These are phyloP conservation scores for Drosophila obscura DNA, from an alignment of 1,140 invertebrate species.

Conservation along the genomic window DNA sequence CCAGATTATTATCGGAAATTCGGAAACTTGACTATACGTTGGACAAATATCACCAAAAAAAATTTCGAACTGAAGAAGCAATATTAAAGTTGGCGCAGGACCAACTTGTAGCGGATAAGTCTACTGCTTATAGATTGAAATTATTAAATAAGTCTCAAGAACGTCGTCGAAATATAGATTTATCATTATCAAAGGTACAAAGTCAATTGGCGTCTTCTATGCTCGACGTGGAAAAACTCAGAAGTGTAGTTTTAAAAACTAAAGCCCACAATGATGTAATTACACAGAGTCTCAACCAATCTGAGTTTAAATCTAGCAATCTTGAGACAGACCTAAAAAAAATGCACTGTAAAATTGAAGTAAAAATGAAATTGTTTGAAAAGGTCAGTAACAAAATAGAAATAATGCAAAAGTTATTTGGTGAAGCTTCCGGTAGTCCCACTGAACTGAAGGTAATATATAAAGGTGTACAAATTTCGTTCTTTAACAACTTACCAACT, in stretches of 20 bases:
- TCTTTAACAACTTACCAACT: neutral
- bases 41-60: conserved; percentile 85
- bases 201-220: conserved; percentile 86
- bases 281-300: conserved; percentile 28
- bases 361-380: conserved; percentile 75
- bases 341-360: conserved; percentile 68
- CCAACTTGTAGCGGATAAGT: conserved; percentile 88
- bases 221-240: conserved; percentile 87
- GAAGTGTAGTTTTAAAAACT: conserved; percentile 55
- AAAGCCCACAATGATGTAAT: conserved; percentile 52
- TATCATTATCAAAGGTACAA: conserved; percentile 86
- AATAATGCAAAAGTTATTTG: conserved; percentile 55
- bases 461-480: neutral
- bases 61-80: conserved; percentile 86
- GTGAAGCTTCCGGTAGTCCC: conserved; percentile 81
- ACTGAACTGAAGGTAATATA: conserved; percentile 85
- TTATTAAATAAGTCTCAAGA: conserved; percentile 84
- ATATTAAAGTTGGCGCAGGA: conserved; percentile 88
- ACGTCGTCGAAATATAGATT: conserved; percentile 85
- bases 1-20: conserved; percentile 59
- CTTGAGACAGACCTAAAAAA: conserved; percentile 53
- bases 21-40: conserved; percentile 79
- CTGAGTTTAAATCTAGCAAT: conserved; percentile 42
- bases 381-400: conserved; percentile 70
- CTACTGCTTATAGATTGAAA: conserved; percentile 85